Percentiles rank a stretch among this genome's conserved stretches.
Conservation (phyloP, 2,113 vertebrate genomes). For the Nesoenas mayeri region DNA sequence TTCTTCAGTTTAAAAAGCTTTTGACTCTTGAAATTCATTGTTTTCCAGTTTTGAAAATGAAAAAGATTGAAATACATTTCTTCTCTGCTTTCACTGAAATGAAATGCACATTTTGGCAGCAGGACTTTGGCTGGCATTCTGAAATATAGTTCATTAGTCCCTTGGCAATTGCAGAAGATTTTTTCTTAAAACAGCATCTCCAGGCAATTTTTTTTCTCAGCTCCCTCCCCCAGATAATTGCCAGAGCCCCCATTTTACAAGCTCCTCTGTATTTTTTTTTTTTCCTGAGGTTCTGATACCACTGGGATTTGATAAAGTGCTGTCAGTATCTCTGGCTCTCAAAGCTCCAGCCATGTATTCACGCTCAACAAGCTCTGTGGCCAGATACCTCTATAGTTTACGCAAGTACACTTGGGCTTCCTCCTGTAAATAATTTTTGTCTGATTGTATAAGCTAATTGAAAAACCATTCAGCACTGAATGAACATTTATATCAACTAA, state of each 20-base stretch:
- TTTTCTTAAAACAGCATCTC: neutral
- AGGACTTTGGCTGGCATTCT: neutral
- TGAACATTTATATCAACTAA: neutral
- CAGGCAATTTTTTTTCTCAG: neutral
- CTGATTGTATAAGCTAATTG: neutral
- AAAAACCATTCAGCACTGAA: neutral
- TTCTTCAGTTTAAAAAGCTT: neutral
- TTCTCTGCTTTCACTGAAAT: neutral
- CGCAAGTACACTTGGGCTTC: neutral
- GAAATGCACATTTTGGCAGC: slow-evolving; percentile 7
- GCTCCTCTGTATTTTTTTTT: neutral
- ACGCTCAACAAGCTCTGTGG: neutral
- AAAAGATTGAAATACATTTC: neutral
- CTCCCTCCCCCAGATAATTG: neutral
- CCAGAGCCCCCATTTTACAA: neutral
- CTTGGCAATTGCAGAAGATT: neutral
- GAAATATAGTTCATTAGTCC: neutral
- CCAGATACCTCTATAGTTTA: slow-evolving; percentile 1
- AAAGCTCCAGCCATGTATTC: neutral
- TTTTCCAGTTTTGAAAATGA: neutral
- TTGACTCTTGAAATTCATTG: neutral
- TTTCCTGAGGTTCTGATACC: neutral
- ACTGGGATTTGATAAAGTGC: neutral
- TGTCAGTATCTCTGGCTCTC: neutral
- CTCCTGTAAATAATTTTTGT: slow-evolving; percentile 12